These are phyloP conservation scores for Hystrix cristata DNA, from an alignment of 2,113 vertebrate species.

Conservation along the genomic window DNA sequence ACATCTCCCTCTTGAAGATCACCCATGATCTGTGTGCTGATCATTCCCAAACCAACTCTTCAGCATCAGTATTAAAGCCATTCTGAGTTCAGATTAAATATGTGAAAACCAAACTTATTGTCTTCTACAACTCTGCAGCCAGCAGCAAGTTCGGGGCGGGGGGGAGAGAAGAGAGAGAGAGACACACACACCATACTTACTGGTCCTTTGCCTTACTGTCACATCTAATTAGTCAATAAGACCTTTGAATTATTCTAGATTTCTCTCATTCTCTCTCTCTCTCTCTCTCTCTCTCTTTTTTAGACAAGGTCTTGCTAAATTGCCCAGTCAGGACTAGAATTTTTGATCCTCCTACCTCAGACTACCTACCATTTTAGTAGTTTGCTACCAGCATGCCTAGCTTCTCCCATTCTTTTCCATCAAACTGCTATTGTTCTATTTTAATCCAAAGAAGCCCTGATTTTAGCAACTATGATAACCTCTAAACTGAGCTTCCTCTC, in stretches of 20 bases:
- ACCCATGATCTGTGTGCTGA: neutral
- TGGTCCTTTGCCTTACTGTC: neutral
- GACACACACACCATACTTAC: too few relatives aligned
- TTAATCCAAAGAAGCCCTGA: neutral
- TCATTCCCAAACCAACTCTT: neutral
- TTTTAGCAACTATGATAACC: constrained; percentile 2
- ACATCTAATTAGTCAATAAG: neutral
- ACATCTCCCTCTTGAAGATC: neutral
- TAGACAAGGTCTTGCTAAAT: too few relatives aligned
- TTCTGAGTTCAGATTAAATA: neutral
- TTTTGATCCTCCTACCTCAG: too few relatives aligned
- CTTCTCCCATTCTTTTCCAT: neutral
- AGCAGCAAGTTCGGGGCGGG: neutral
- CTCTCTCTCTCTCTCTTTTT: neutral
- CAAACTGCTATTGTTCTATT: neutral
- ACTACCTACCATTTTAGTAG: too few relatives aligned
- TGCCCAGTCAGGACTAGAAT: too few relatives aligned
- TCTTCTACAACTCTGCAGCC: neutral
- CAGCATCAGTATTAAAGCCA: neutral
- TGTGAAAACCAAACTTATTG: neutral
- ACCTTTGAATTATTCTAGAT: neutral
- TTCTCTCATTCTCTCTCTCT: neutral
- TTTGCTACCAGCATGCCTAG: too few relatives aligned
- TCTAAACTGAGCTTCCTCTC: neutral
- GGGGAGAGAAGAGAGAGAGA: too few relatives aligned